Percentiles rank a stretch among this genome's conserved stretches.
These are phyloP conservation scores for Belgica antarctica DNA, from an alignment of 2,888 invertebrate species.

Conservation along the genomic window DNA sequence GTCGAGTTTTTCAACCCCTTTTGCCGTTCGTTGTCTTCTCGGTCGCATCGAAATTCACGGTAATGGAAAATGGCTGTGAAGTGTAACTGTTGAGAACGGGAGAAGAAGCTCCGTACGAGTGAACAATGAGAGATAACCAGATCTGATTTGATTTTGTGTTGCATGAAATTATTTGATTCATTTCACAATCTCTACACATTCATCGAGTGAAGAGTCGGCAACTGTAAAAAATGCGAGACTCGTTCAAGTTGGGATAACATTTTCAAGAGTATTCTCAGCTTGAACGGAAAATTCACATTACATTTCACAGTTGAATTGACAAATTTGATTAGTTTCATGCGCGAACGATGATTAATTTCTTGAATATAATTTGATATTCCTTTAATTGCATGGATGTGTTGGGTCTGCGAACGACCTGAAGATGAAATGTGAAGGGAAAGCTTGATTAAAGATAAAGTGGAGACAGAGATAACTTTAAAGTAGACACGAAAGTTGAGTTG, in stretches of 20 bases:
- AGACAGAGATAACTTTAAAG: no score
- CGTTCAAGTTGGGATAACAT: no score
- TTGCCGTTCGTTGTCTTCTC: neutral
- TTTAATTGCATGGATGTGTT: neutral
- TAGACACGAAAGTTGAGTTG: no score
- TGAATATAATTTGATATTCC: neutral
- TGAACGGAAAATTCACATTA: neutral
- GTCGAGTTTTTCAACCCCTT: neutral
- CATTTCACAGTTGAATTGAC: slow-evolving; percentile 15
- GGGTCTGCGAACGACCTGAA: neutral
- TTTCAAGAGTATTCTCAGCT: neutral
- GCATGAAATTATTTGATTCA: slow-evolving; percentile 28
- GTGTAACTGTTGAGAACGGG: no score
- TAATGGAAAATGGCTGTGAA: neutral
- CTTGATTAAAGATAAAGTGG: no score
- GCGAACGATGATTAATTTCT: neutral
- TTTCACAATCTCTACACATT: slow-evolving; percentile 8
- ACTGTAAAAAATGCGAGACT: neutral
- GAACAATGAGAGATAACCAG: slow-evolving; percentile 13
- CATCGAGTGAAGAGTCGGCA: neutral
- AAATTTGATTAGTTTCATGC: slow-evolving; percentile 2
- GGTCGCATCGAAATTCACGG: neutral
- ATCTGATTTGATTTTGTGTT: slow-evolving; percentile 14
- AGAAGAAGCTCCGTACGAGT: neutral
- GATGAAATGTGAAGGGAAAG: neutral